Evolutionary conservation across 2,113 vertebrate genomes (phyloP), one percentile per base, ranked within the genome.

Genomic region (Eptesicus fuscus): DNA sequence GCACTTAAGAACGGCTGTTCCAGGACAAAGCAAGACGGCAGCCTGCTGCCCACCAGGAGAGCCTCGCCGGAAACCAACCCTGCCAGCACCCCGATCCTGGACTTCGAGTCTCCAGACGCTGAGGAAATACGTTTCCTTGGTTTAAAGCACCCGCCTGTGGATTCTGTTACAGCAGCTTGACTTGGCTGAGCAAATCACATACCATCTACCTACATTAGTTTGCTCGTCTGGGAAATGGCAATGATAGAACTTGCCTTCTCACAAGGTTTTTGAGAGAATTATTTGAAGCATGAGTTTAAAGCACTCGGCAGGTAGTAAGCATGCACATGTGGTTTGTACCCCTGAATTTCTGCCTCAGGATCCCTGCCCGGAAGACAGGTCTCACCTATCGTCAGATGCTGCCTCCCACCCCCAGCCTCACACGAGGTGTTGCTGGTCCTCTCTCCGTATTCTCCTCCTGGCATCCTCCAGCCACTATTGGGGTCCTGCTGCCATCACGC

Each of bases 211-310:
- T 71, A 18, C 7, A n/a, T 89, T 95, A 53, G 63, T 90, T 94
- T 88, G 76, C 73, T 95, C 16, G 71, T n/a, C 51, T 90, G 32
- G 80, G 69, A 84, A 90, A 67, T 80, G 73, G 85, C 74, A 47
- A 37, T 69, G 59, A 69, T 44, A 13, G 65, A 59, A 61, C 7
- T 74, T 78, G 14, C 63, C 30, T 70, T 25, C 28, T 87, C 13
- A 32, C 7, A 53, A 82, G 42, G 25, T 23, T 93, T 94, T 83
- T 37, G 56, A 78, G 59, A 86, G 42, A 93, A 93, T 74, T 82
- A 47, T 90, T 16, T 93, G 89, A 44, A 69, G 56, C 69, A 49
- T 14, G 53, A 65, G 35, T 76, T 86, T 79, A 84, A 74, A 90
- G 35, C 53, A 14, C 23, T 51, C 28, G 10, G 32, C 28, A 10